Conservation (phyloP, 2,113 vertebrate genomes). For the Oryzias melastigma region DNA sequence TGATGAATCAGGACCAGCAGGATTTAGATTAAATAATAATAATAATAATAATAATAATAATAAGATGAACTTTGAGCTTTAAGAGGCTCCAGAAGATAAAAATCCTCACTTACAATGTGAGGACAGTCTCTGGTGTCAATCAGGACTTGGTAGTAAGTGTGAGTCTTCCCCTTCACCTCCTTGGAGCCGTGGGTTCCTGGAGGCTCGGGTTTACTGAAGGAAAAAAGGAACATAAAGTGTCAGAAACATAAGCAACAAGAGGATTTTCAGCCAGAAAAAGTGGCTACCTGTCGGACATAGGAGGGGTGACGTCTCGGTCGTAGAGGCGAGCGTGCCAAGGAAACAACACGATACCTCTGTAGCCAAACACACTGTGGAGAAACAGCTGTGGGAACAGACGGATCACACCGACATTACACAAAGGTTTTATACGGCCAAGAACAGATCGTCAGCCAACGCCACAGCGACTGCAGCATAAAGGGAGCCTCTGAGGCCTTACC, state of each 20-base stretch:
- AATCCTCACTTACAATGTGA: slow-evolving; percentile 87
- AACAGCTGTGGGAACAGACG: slow-evolving; percentile 81
- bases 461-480: no score
- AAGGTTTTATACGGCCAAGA: no score
- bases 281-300: slow-evolving; percentile 85
- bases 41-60: neutral
- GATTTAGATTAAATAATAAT: neutral
- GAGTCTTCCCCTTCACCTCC: slow-evolving; percentile 96
- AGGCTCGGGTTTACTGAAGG: slow-evolving; percentile 77
- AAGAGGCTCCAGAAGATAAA: neutral
- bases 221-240: neutral
- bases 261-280: neutral
- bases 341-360: slow-evolving; percentile 94
- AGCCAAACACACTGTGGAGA: slow-evolving; percentile 96
- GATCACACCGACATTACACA: slow-evolving; percentile 24
- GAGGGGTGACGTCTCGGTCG: slow-evolving; percentile 90
- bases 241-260: neutral
- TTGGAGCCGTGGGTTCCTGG: slow-evolving; percentile 86
- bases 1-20: neutral
- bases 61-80: neutral
- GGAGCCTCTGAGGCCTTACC: slow-evolving; percentile 69
- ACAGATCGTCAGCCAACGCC: no score
- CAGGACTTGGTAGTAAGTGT: slow-evolving; percentile 96
- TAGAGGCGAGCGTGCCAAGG: slow-evolving; percentile 98
- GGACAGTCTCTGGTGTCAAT: slow-evolving; percentile 95